Conservation (phyloP, 2,888 invertebrate genomes). For the Romanomermis culicivorax region DNA sequence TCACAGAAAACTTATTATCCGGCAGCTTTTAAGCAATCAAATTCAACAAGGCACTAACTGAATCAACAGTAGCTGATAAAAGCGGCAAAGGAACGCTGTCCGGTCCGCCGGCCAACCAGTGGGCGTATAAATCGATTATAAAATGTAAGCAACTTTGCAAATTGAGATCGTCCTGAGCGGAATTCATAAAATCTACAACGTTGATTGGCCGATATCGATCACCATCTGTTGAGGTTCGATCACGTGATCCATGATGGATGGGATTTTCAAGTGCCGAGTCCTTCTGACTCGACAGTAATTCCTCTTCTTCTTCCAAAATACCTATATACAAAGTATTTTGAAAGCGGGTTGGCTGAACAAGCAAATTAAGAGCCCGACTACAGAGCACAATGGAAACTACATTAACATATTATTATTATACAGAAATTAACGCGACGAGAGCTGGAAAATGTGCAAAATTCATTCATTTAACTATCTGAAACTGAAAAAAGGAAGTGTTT, state of each 20-base stretch:
- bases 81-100: constrained; percentile 27
- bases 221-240: too few species aligned
- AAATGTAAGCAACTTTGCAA: constrained; percentile 77
- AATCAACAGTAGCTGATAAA: constrained; percentile 31
- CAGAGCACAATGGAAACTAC: too few species aligned
- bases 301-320: neutral
- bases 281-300: neutral
- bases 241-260: too few species aligned
- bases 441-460: neutral
- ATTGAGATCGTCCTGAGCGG: constrained; percentile 43
- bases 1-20: too few species aligned
- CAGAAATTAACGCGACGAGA: neutral
- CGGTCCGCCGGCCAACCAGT: constrained; percentile 37
- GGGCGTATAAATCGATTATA: constrained; percentile 65
- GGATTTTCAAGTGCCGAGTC: too few species aligned
- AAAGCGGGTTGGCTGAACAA: too few species aligned
- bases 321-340: neutral
- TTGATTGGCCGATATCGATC: too few species aligned
- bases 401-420: too few species aligned
- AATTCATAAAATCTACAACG: too few species aligned
- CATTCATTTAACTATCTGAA: neutral
- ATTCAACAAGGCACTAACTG: constrained; percentile 30
- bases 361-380: too few species aligned
- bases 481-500: too few species aligned
- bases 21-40: too few species aligned